phyloP scores from a whole-genome alignment of 2,113 vertebrate species.

The Lonchura striata region DNA sequence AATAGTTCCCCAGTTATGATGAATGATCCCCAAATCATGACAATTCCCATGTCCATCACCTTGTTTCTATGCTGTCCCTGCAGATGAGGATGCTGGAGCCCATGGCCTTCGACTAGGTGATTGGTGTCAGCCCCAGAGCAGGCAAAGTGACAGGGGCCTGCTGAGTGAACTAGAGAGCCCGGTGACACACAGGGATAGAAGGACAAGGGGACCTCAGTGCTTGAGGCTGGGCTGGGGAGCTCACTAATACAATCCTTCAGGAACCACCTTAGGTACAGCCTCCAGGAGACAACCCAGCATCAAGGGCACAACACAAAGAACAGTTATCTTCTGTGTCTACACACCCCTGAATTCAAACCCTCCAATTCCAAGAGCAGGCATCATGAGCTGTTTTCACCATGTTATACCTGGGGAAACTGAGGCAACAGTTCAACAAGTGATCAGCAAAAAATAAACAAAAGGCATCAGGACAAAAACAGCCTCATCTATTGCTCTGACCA shows the following conservation, averaged over 20 bases:
- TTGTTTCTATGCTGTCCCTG: neutral
- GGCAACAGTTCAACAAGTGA: neutral
- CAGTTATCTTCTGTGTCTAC: neutral
- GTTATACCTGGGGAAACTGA: neutral
- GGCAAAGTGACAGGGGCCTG: neutral
- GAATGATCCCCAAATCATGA: neutral
- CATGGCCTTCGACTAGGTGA: accelerated
- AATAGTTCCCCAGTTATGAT: neutral
- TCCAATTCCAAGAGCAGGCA: neutral
- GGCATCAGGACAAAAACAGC: neutral
- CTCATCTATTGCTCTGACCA: neutral
- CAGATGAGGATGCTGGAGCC: neutral
- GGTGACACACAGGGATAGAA: neutral
- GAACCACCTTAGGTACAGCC: neutral
- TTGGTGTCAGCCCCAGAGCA: accelerated
- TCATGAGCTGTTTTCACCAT: neutral
- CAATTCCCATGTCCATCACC: neutral
- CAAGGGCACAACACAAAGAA: accelerated
- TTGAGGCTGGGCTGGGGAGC: neutral
- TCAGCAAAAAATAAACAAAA: neutral
- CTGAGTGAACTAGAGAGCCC: neutral
- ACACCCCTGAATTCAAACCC: neutral
- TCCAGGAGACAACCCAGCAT: neutral
- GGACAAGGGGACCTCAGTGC: accelerated
- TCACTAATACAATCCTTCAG: neutral